Conservation (phyloP, 2,888 invertebrate species). For the Nysson spinosus region DNA sequence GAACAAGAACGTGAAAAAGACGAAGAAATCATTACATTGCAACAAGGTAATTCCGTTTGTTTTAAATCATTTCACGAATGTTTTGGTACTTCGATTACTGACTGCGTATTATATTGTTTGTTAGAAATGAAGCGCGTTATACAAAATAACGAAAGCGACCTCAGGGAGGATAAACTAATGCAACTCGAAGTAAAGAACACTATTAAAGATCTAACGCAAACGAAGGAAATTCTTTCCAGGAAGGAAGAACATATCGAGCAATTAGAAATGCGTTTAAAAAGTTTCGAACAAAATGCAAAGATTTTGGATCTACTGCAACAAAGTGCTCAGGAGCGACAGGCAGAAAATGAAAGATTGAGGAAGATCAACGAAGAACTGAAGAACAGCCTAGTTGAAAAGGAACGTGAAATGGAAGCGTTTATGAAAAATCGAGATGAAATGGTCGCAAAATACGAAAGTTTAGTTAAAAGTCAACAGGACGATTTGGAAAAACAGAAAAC, state of each 20-base stretch:
- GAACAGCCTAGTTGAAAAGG: constrained; percentile 49
- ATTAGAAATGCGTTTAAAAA: constrained; percentile 45
- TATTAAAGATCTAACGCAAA: constrained; percentile 54
- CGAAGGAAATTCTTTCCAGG: constrained; percentile 37
- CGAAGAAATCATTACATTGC: constrained; percentile 64
- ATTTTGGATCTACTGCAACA: constrained; percentile 44
- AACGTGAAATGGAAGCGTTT: constrained; percentile 66
- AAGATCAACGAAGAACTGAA: constrained; percentile 52
- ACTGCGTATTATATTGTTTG: not conserved
- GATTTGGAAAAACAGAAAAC: constrained; percentile 61
- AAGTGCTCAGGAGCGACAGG: constrained; percentile 49
- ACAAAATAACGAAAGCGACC: constrained; percentile 36
- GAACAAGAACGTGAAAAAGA: constrained; percentile 66
- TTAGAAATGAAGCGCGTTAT: constrained; percentile 63
- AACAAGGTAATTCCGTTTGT: constrained; percentile 58
- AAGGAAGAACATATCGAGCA: constrained; percentile 41
- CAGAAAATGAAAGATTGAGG: constrained; percentile 57
- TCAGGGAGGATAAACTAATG: constrained; percentile 48
- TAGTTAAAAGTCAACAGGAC: constrained; percentile 60
- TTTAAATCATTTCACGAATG: not conserved
- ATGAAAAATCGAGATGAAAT: constrained; percentile 64
- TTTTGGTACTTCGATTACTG: too few species aligned
- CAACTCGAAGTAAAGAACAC: constrained; percentile 61
- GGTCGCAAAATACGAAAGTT: constrained; percentile 62
- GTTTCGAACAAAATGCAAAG: constrained; percentile 44